Conservation (phyloP, 2,888 invertebrate genomes). For the Maniola hyperantus region DNA sequence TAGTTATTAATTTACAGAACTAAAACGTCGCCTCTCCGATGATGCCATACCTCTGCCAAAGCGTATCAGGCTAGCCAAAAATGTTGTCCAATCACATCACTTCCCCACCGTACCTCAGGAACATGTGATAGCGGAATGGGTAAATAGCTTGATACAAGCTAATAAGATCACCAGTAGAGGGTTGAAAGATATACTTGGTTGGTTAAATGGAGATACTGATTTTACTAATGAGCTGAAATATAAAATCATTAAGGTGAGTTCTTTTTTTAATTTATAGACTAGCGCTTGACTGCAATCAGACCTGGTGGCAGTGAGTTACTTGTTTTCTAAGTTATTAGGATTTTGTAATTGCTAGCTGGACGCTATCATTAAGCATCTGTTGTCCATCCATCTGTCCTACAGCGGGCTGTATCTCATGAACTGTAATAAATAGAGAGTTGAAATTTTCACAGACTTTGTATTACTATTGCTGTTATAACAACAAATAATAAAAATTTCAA, state of each 20-base stretch:
- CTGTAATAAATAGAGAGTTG: no score
- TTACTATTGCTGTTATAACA: no score
- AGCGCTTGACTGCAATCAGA: no score
- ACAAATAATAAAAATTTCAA: no score
- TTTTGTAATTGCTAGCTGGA: no score
- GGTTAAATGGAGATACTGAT: constrained; percentile 60
- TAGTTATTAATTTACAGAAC: constrained; percentile 65
- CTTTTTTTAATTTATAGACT: no score
- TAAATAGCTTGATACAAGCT: constrained; percentile 55
- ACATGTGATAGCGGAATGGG: constrained; percentile 76
- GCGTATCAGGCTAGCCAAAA: constrained; percentile 79
- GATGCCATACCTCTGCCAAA: constrained; percentile 71
- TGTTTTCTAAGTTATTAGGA: no score
- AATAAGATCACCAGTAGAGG: constrained; percentile 57
- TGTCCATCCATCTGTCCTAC: no score
- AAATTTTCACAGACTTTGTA: no score
- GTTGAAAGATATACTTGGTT: constrained; percentile 60
- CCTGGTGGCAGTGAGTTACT: no score
- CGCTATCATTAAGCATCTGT: no score
- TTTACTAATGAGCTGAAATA: constrained; percentile 65
- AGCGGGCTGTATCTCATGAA: no score
- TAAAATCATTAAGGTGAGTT: constrained; percentile 65
- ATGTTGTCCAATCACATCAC: constrained; percentile 73
- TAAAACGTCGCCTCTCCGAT: constrained; percentile 72
- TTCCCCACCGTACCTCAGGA: constrained; percentile 77